phyloP scores from a whole-genome alignment of 2,113 vertebrate genomes.

The Tauraco erythrolophus region DNA sequence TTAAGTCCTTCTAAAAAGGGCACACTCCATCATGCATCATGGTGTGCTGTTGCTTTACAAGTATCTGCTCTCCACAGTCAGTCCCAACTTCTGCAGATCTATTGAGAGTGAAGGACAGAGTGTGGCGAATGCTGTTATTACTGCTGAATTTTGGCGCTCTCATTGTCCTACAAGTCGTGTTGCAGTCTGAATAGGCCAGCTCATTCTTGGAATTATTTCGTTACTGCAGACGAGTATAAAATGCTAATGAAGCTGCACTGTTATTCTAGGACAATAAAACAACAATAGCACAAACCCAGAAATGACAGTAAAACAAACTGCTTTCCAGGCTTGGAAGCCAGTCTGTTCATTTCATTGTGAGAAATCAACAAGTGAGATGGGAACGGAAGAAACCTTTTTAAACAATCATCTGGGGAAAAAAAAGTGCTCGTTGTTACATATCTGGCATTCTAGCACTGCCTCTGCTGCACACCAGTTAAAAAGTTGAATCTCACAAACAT shows the following conservation, averaged over 20 bases:
- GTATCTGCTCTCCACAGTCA: background rate
- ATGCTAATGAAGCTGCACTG: slow-evolving; percentile 8
- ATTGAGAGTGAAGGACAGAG: background rate
- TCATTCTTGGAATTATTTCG: slow-evolving; percentile 20
- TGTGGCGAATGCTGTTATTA: background rate
- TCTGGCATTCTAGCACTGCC: slow-evolving; percentile 49
- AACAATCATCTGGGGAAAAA: slow-evolving; percentile 25
- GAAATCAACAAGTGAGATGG: slow-evolving; percentile 42
- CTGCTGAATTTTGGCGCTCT: background rate
- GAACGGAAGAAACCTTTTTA: slow-evolving; percentile 45
- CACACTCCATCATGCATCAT: background rate
- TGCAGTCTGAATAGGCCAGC: slow-evolving; percentile 17
- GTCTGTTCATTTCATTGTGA: slow-evolving; percentile 31
- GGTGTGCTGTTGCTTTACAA: background rate
- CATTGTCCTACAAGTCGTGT: background rate
- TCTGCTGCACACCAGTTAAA: slow-evolving; percentile 46
- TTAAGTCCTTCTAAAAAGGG: background rate
- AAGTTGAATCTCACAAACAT: slow-evolving; percentile 43
- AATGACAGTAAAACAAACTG: background rate
- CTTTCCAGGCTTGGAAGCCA: slow-evolving; percentile 30
- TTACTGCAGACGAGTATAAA: slow-evolving; percentile 37
- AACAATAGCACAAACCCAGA: slow-evolving; percentile 21
- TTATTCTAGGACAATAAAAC: slow-evolving; percentile 35
- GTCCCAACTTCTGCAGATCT: background rate
- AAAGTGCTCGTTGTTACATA: slow-evolving; percentile 27